Evolutionary conservation across 2,888 invertebrate species (phyloP).

Genomic region (Odontocerum albicorne): DNA sequence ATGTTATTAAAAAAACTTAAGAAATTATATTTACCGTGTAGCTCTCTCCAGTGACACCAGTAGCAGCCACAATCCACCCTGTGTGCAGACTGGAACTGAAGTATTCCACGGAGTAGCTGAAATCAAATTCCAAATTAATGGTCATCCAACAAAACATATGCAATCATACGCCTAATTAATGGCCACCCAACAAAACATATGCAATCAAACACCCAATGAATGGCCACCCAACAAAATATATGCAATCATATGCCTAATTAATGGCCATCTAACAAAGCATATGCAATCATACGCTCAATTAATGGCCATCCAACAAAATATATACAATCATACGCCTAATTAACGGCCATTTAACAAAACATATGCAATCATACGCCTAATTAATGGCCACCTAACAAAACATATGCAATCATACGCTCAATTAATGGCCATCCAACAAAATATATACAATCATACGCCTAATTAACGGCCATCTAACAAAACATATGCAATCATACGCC

Average conservation of each 20-base stretch:
- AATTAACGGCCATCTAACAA: too few species aligned
- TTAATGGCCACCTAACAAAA: neutral
- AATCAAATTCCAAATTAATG: slow-evolving; percentile 2
- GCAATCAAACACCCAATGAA: slow-evolving; percentile 37
- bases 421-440: neutral
- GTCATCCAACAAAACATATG: slow-evolving; percentile 42
- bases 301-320: neutral
- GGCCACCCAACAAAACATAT: slow-evolving; percentile 42
- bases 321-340: neutral
- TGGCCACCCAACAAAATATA: neutral
- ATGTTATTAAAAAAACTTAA: too few species aligned
- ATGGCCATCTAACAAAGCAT: neutral
- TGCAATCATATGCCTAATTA: slow-evolving; percentile 43
- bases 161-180: slow-evolving; percentile 36
- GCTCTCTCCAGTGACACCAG: slow-evolving; percentile 66
- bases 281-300: neutral
- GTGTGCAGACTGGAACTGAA: slow-evolving; percentile 76
- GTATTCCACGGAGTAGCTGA: slow-evolving; percentile 77
- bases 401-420: too few species aligned
- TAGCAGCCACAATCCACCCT: slow-evolving; percentile 74
- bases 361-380: neutral
- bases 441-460: too few species aligned
- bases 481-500: too few species aligned
- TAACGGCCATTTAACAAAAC: neutral
- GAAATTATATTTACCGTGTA: slow-evolving; percentile 71